phyloP scores from a whole-genome alignment of 2,113 vertebrate species.

The Pavo muticus region DNA sequence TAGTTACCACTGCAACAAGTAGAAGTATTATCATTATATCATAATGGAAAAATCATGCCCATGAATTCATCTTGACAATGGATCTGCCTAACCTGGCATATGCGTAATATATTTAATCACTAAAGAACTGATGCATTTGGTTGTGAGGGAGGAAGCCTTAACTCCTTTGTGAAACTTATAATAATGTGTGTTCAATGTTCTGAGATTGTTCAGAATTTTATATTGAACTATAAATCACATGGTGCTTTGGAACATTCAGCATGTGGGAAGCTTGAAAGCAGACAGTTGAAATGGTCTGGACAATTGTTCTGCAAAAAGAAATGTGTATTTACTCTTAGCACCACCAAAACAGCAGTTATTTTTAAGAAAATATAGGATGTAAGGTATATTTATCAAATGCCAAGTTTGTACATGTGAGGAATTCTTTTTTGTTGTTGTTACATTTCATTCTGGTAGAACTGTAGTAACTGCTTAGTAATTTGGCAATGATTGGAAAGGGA shows the following conservation, averaged over 20 bases:
- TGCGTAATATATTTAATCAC: not conserved
- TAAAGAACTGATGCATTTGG: not conserved
- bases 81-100: not conserved
- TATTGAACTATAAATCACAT: not conserved
- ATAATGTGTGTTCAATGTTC: not conserved
- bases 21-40: not conserved
- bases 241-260: not conserved
- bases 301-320: not conserved
- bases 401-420: not conserved
- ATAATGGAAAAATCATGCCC: not conserved
- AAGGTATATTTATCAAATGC: not conserved
- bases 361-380: not conserved
- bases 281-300: not conserved
- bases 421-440: not conserved
- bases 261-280: not conserved
- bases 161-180: not conserved
- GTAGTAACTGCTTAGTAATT: not conserved
- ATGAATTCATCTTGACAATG: not conserved
- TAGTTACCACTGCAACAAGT: not conserved
- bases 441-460: not conserved
- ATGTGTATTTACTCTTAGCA: not conserved
- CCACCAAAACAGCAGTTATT: not conserved
- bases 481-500: not conserved
- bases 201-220: not conserved
- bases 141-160: not conserved